A percentile compares a stretch with the other conserved stretches of the same genome.
These are phyloP conservation scores for Idaea dimidiata DNA, from an alignment of 2,888 invertebrate genomes.

Conservation along the genomic window DNA sequence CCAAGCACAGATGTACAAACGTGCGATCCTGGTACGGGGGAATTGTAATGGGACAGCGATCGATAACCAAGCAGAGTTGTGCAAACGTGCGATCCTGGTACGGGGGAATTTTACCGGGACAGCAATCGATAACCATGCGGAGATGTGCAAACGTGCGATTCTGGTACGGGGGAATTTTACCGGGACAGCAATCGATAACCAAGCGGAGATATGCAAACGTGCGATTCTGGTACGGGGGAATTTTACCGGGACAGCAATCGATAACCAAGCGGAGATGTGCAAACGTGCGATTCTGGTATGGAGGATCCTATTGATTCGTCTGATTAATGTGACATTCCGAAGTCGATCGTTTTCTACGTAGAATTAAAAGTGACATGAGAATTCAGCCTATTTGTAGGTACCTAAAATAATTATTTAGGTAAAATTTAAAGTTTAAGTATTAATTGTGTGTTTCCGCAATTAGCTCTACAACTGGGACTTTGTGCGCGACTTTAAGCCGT, in stretches of 20 bases:
- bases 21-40: slow-evolving; percentile 24
- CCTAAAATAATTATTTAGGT: neutral
- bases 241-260: slow-evolving; percentile 38
- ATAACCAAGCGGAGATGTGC: slow-evolving; percentile 31
- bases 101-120: slow-evolving; percentile 31
- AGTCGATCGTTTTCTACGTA: neutral
- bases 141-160: slow-evolving; percentile 22
- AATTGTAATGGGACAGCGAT: slow-evolving; percentile 36
- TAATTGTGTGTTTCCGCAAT: too few species aligned
- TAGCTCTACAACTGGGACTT: too few species aligned
- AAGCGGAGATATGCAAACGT: slow-evolving; percentile 22
- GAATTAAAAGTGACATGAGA: slow-evolving; percentile 26
- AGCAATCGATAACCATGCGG: slow-evolving; percentile 40
- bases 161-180: slow-evolving; percentile 30
- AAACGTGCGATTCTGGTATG: slow-evolving; percentile 22
- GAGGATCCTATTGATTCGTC: slow-evolving; percentile 44
- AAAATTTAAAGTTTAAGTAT: too few species aligned
- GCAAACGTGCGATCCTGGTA: slow-evolving; percentile 22
- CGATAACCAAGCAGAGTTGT: slow-evolving; percentile 35
- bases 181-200: slow-evolving; percentile 42
- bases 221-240: slow-evolving; percentile 27
- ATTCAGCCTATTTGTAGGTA: neutral
- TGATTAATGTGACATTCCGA: slow-evolving; percentile 43
- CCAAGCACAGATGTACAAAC: slow-evolving; percentile 21
- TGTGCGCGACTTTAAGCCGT: too few species aligned